A percentile compares a stretch with the other conserved stretches of the same genome.
phyloP scores from a whole-genome alignment of 30 jellyfish, hydroid and myxozoan species.

The Chironex yamaguchii region DNA sequence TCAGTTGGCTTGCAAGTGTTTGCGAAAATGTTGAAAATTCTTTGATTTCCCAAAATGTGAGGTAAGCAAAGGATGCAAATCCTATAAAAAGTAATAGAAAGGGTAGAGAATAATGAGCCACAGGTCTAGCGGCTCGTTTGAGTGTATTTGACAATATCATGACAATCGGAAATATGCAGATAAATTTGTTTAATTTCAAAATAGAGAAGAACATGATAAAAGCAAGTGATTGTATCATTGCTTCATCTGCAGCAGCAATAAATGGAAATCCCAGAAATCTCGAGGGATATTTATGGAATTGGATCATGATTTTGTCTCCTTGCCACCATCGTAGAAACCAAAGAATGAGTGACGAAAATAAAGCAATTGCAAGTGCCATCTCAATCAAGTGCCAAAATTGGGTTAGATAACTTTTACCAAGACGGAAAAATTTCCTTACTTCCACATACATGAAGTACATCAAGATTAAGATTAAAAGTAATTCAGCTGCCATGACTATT shows the following conservation, averaged over 20 bases:
- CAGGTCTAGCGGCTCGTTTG: conserved; percentile 23
- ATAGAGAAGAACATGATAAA: conserved; percentile 59
- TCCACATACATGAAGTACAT: conserved; percentile 65
- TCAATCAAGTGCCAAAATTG: conserved; percentile 74
- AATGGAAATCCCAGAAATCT: conserved; percentile 73
- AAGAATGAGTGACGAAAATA: conserved; percentile 48
- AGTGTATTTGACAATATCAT: conserved; percentile 21
- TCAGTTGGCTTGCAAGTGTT: conserved; percentile 50
- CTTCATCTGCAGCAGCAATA: conserved; percentile 76
- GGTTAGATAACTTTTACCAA: conserved; percentile 50
- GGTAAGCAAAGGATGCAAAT: conserved; percentile 46
- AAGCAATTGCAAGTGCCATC: conserved; percentile 25
- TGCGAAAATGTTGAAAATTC: conserved; percentile 39
- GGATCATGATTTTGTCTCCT: conserved; percentile 36
- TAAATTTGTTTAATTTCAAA: conserved; percentile 43
- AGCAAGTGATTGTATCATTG: conserved; percentile 46
- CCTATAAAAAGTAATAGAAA: conserved; percentile 33
- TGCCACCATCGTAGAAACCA: conserved; percentile 56
- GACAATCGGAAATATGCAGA: conserved; percentile 45
- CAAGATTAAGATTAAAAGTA: conserved; percentile 53
- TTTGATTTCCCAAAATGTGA: conserved; percentile 23
- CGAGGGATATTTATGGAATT: conserved; percentile 59
- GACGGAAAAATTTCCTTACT: conserved; percentile 48
- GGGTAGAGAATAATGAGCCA: conserved; percentile 46
- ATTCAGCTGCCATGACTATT: conserved; percentile 60